Evolutionary conservation across 2,888 invertebrate genomes (phyloP).

Genomic region (Tinea pellionella): DNA sequence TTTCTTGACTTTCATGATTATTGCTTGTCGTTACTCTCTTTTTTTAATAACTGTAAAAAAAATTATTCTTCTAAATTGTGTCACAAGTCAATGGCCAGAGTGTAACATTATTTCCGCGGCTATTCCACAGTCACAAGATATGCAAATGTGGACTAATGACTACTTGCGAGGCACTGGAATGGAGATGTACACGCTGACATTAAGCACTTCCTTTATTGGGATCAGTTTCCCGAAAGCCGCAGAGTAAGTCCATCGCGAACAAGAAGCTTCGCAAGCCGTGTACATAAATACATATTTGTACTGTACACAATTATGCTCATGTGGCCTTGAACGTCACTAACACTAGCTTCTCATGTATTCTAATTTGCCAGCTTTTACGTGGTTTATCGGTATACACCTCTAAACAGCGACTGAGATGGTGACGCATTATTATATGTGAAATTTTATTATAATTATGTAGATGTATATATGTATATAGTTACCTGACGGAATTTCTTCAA

Average conservation of each 20-base stretch:
- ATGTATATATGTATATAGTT: neutral
- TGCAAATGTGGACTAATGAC: constrained; percentile 99
- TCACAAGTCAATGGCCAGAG: too few species aligned
- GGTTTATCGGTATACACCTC: neutral
- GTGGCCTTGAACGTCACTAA: constrained; percentile 7
- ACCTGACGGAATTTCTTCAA: neutral
- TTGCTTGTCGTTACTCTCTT: too few species aligned
- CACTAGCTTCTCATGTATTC: constrained; percentile 7
- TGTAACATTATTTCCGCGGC: neutral
- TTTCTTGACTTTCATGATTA: too few species aligned
- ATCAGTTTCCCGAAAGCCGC: constrained; percentile 98
- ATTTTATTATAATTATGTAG: constrained; percentile 1
- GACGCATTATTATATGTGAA: neutral
- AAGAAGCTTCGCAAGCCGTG: constrained; percentile 37
- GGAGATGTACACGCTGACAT: constrained; percentile 99
- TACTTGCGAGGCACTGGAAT: constrained; percentile 99
- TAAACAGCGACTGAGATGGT: neutral
- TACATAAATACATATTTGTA: constrained; percentile 7
- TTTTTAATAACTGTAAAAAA: too few species aligned
- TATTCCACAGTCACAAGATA: constrained; percentile 84
- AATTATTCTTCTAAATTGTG: too few species aligned
- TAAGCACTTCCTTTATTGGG: constrained; percentile 97
- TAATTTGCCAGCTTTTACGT: constrained; percentile 8
- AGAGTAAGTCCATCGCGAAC: constrained; percentile 87
- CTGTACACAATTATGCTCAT: neutral